Base-by-base conservation (phyloP, 2,797 vertebrate genomes). In the Knipowitschia caucasica region DNA sequence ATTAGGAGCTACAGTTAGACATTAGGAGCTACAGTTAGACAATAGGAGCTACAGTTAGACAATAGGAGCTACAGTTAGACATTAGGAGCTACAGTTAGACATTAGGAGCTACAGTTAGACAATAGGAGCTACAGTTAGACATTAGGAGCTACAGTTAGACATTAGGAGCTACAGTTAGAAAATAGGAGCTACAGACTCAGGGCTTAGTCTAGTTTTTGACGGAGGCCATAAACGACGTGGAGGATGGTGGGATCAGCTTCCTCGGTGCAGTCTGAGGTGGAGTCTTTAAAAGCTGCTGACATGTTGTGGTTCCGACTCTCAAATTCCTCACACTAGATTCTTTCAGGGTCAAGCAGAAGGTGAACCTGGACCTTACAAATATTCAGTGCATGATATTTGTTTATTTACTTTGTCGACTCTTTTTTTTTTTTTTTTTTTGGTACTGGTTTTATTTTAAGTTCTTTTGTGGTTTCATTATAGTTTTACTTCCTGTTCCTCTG, bases 211-310 rank as follows among this genome's bases (percentile, higher is more conserved):
- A n/a, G n/a, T n/a, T n/a, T n/a, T n/a, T n/a, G n/a, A 27, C 29
- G 33, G 38, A 46, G 49, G 1, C 29, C 50, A 27, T 24, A 43
- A 5, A 45, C 20, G 29, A 56, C 3, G 12, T 15, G 2, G 62
- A 64, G 56, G 61, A 53, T n/a, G n/a, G 45, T 47, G 56, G 58
- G 77, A 75, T 83, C 65, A 24, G 31, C 71, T 77, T 84, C 71
- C 77, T 64, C 54, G 0, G 51, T 78, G 74, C 53, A 75, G 70
- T 78, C 63, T 26, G 73, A 78, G 67, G 74, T 46, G 63, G 59
- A 65, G 54, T 78, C 77, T 82, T 74, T 84, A 78, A 81, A 74
- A 74, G 67, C 76, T 84, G 82, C 85, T 84, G 85, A 86, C 68
- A 73, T 67, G 54, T 69, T 80, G 78, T 68, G 70, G 78, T 82